Conservation (phyloP, 2,888 invertebrate genomes). For the Holacanthella duospinosa region DNA sequence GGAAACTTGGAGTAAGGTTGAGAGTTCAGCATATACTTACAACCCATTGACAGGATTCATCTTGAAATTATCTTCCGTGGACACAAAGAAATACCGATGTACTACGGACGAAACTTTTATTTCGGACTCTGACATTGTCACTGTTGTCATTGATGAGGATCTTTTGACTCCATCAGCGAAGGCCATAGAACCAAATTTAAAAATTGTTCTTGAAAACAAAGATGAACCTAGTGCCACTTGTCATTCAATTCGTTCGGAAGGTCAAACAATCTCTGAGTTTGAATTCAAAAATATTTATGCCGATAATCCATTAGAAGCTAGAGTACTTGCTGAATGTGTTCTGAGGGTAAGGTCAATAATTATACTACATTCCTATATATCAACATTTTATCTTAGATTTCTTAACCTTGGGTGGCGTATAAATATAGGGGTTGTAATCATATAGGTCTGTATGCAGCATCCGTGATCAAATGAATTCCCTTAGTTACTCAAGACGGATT, state of each 20-base stretch:
- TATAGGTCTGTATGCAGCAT: too few relatives aligned
- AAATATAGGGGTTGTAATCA: too few relatives aligned
- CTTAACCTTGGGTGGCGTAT: too few relatives aligned
- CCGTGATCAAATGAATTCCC: too few relatives aligned
- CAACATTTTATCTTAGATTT: too few relatives aligned
- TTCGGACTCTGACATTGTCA: neutral
- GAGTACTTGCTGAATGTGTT: neutral
- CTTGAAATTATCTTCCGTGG: neutral
- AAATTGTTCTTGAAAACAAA: neutral
- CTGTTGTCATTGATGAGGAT: neutral
- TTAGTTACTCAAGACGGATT: too few relatives aligned
- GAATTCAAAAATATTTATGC: neutral
- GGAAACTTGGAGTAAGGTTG: neutral
- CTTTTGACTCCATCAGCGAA: neutral
- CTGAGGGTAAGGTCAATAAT: too few relatives aligned
- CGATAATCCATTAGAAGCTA: neutral
- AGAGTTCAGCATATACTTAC: neutral
- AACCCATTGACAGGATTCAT: neutral
- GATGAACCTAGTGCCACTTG: neutral
- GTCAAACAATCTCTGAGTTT: neutral
- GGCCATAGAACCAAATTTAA: neutral
- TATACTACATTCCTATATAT: too few relatives aligned
- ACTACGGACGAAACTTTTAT: neutral
- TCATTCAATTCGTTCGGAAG: neutral
- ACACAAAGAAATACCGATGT: neutral